Conservation (phyloP, 2,113 vertebrate species). For the Myrmophylax atrothorax region DNA sequence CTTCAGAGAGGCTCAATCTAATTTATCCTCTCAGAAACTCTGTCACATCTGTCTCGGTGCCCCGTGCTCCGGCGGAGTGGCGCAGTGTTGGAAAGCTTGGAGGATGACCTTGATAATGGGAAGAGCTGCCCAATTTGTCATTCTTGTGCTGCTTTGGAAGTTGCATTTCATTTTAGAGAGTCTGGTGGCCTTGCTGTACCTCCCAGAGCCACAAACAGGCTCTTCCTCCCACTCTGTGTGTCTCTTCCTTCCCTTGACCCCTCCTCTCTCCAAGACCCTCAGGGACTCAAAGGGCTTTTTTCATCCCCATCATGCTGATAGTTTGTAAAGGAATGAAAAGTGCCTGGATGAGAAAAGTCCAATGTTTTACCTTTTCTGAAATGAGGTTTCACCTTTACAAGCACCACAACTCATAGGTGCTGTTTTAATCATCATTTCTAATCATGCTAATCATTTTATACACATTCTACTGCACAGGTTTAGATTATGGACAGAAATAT, state of each 20-base stretch:
- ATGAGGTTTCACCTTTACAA: neutral
- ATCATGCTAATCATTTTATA: neutral
- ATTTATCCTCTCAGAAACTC: neutral
- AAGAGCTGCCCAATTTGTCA: neutral
- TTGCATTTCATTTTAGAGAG: neutral
- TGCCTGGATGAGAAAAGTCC: neutral
- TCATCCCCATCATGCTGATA: neutral
- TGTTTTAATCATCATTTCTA: neutral
- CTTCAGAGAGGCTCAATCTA: neutral
- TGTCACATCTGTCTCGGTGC: neutral
- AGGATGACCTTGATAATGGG: neutral
- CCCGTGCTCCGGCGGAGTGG: neutral
- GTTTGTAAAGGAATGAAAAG: neutral
- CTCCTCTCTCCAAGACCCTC: neutral
- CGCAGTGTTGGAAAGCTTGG: neutral
- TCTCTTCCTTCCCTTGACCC: neutral
- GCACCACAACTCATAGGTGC: neutral
- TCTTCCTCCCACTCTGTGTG: neutral
- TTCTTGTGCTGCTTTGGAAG: neutral
- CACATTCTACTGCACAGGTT: neutral
- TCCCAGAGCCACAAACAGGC: neutral
- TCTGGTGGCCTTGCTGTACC: neutral
- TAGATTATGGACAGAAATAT: neutral
- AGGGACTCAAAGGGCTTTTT: neutral
- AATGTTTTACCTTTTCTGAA: neutral